Percentiles rank a stretch among this genome's conserved stretches.
Evolutionary conservation across 2,888 invertebrate species (phyloP).

Genomic region (Frankliniella intonsa): DNA sequence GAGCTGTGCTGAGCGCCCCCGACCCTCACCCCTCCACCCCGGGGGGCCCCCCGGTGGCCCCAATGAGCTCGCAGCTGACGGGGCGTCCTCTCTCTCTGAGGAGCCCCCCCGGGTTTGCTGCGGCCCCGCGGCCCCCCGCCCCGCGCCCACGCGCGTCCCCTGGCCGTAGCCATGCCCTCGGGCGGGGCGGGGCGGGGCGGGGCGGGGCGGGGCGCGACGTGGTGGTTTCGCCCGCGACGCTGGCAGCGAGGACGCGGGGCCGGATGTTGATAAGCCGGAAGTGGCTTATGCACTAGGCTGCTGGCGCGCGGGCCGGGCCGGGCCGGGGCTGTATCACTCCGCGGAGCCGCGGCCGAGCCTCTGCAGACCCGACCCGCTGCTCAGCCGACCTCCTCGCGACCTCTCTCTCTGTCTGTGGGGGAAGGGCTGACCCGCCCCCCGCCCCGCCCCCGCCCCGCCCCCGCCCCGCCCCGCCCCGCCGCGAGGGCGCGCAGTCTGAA

Average conservation of each 20-base stretch:
- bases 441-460: no score
- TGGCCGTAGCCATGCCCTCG: neutral
- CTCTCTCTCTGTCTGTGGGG: no score
- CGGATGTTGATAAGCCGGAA: slow-evolving; percentile 17
- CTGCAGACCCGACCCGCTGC: neutral
- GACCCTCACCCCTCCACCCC: no score
- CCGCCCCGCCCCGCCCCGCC: no score
- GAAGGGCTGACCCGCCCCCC: no score
- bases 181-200: neutral
- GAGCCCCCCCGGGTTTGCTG: no score
- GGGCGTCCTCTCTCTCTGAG: no score
- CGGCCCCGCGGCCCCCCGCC: no score
- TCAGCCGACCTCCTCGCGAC: neutral
- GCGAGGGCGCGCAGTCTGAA: no score
- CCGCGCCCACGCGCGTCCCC: neutral
- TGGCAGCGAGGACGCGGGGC: neutral
- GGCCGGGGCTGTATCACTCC: neutral
- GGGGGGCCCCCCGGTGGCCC: no score
- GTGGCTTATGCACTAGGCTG: neutral
- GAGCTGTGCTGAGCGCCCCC: neutral
- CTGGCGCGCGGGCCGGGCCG: neutral
- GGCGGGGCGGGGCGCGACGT: neutral
- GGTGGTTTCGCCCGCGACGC: no score
- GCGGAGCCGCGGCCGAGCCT: neutral
- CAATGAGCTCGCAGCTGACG: no score